phyloP scores from a whole-genome alignment of 1,140 invertebrate genomes.

The Macrosteles quadrilineatus region DNA sequence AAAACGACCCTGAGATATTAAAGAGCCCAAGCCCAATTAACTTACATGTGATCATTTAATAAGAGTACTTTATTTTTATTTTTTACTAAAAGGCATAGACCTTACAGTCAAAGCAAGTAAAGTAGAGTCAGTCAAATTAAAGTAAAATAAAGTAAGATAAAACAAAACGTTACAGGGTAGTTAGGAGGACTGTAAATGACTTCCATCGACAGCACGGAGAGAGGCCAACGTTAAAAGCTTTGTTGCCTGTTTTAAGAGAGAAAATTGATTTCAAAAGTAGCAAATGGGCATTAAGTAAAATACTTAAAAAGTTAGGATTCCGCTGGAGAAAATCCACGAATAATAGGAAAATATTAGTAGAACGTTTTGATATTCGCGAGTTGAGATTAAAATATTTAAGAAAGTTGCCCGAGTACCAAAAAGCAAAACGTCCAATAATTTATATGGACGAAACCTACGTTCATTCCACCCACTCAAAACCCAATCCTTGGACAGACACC shows the following conservation, averaged over 20 bases:
- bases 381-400: conserved; percentile 26
- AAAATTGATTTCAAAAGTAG: conserved; percentile 31
- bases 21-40: too few relatives aligned
- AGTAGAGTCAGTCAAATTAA: too few relatives aligned
- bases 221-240: conserved; percentile 6
- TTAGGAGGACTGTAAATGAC: conserved; percentile 7
- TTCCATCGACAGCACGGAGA: conserved; percentile 7
- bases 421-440: conserved; percentile 10
- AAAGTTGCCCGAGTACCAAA: not conserved
- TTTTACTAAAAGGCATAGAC: too few relatives aligned
- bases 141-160: too few relatives aligned
- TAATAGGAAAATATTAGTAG: conserved; percentile 31
- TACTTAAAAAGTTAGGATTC: conserved; percentile 27
- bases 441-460: conserved; percentile 23
- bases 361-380: conserved; percentile 24
- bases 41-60: too few relatives aligned
- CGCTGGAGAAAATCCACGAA: conserved; percentile 14
- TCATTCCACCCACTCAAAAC: conserved; percentile 11
- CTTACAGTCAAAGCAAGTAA: too few relatives aligned
- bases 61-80: too few relatives aligned
- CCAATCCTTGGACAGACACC: not conserved
- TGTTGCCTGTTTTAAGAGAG: not conserved
- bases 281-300: conserved; percentile 13
- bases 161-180: too few relatives aligned
- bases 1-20: too few relatives aligned